A percentile compares a stretch with the other conserved stretches of the same genome.
phyloP scores from a whole-genome alignment of 2,888 invertebrate species.

The Smittia aterrima region DNA sequence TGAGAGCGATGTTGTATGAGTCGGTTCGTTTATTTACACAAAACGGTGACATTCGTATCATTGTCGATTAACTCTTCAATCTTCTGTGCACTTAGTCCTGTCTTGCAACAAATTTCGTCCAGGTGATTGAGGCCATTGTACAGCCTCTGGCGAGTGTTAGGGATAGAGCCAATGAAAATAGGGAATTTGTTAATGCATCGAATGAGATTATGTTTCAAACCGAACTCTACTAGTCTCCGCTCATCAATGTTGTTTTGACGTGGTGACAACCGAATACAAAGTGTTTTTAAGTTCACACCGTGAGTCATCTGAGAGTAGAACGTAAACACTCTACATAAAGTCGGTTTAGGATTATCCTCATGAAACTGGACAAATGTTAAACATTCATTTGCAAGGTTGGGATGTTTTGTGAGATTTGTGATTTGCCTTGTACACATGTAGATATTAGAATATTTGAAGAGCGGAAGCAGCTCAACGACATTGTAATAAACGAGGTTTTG shows the following conservation, averaged over 20 bases:
- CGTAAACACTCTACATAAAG: constrained; percentile 52
- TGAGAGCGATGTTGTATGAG: neutral
- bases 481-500: constrained; percentile 85
- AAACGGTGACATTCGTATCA: constrained; percentile 75
- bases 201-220: constrained; percentile 60
- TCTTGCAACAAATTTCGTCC: constrained; percentile 89
- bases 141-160: constrained; percentile 60
- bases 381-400: constrained; percentile 48
- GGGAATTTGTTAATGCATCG: constrained; percentile 60
- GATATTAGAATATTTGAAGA: constrained; percentile 82
- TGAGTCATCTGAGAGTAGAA: constrained; percentile 69
- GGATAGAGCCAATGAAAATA: constrained; percentile 55
- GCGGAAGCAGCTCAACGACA: constrained; percentile 69
- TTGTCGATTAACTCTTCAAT: constrained; percentile 80
- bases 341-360: constrained; percentile 49
- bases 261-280: constrained; percentile 68
- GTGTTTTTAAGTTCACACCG: constrained; percentile 67
- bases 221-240: constrained; percentile 60
- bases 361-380: constrained; percentile 50
- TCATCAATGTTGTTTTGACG: constrained; percentile 55
- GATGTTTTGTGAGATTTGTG: constrained; percentile 65
- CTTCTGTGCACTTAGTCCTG: constrained; percentile 69
- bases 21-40: constrained; percentile 67
- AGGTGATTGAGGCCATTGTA: constrained; percentile 79
- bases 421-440: constrained; percentile 77